Evolutionary conservation across 2,888 invertebrate genomes (phyloP).

Genomic region (Eucriotettix oculatus): DNA sequence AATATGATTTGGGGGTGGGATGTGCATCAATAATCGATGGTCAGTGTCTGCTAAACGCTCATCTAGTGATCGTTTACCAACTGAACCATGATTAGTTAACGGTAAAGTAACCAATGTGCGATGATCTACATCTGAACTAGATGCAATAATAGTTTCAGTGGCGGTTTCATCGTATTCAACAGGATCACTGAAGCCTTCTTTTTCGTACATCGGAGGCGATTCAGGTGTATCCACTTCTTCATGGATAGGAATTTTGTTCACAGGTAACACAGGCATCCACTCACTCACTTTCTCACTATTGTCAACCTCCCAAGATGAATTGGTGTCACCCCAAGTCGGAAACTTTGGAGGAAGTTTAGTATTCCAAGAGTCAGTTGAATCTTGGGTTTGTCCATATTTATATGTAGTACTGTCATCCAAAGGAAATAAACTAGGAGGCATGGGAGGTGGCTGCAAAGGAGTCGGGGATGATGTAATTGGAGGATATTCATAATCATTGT

Average conservation of each 20-base stretch:
- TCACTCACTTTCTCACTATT: slow-evolving; percentile 20
- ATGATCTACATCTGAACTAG: slow-evolving; percentile 41
- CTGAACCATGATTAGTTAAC: slow-evolving; percentile 12
- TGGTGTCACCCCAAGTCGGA: slow-evolving; percentile 24
- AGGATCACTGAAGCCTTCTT: slow-evolving; percentile 36
- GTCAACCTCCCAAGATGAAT: slow-evolving; percentile 11
- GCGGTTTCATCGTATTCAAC: slow-evolving; percentile 43
- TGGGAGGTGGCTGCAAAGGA: slow-evolving; percentile 12
- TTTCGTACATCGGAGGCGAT: slow-evolving; percentile 47
- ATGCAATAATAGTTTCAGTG: slow-evolving; percentile 18
- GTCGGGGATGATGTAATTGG: slow-evolving; percentile 1
- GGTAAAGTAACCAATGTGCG: slow-evolving; percentile 37
- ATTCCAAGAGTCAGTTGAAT: slow-evolving; percentile 10
- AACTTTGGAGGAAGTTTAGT: slow-evolving; percentile 26
- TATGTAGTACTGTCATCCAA: slow-evolving; percentile 1
- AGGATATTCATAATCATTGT: slow-evolving; percentile 5
- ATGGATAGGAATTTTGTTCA: slow-evolving; percentile 21
- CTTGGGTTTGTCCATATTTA: slow-evolving; percentile 7
- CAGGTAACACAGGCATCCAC: slow-evolving; percentile 22
- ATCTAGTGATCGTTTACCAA: neutral
- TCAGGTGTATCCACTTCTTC: slow-evolving; percentile 38
- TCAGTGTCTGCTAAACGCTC: slow-evolving; percentile 20
- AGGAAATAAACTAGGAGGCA: slow-evolving; percentile 12
- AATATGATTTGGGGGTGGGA: slow-evolving; percentile 22
- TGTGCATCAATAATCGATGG: slow-evolving; percentile 38